These are phyloP conservation scores for Nasonovia ribisnigri DNA, from an alignment of 2,888 invertebrate genomes.

Conservation along the genomic window DNA sequence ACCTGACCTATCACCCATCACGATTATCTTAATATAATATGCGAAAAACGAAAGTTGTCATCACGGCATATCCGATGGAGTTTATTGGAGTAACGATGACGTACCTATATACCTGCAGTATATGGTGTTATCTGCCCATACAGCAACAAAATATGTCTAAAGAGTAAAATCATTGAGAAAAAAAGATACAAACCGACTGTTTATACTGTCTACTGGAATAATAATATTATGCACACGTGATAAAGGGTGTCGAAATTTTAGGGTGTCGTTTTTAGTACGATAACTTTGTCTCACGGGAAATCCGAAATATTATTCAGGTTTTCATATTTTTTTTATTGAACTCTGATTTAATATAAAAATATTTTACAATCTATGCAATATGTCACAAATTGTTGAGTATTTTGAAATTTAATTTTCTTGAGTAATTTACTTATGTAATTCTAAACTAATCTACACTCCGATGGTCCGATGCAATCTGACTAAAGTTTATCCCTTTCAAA, in stretches of 20 bases:
- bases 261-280: neutral
- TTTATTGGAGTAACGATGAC: neutral
- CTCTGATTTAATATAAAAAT: neutral
- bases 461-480: neutral
- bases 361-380: neutral
- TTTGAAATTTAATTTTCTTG: neutral
- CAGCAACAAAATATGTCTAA: neutral
- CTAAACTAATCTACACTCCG: neutral
- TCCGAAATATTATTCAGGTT: neutral
- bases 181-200: neutral
- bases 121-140: neutral
- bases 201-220: too few species aligned
- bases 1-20: constrained; percentile 17
- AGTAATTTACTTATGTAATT: neutral
- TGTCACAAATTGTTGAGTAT: neutral
- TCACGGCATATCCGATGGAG: neutral
- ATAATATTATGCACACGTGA: neutral
- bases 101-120: rapidly evolving
- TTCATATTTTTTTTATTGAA: neutral
- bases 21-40: neutral
- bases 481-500: neutral
- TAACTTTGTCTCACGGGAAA: neutral
- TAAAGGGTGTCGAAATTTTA: neutral
- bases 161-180: neutral
- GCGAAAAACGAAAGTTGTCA: constrained; percentile 23